Base-by-base conservation (phyloP, 2,888 invertebrate genomes). In the Pseudococcus longispinus region DNA sequence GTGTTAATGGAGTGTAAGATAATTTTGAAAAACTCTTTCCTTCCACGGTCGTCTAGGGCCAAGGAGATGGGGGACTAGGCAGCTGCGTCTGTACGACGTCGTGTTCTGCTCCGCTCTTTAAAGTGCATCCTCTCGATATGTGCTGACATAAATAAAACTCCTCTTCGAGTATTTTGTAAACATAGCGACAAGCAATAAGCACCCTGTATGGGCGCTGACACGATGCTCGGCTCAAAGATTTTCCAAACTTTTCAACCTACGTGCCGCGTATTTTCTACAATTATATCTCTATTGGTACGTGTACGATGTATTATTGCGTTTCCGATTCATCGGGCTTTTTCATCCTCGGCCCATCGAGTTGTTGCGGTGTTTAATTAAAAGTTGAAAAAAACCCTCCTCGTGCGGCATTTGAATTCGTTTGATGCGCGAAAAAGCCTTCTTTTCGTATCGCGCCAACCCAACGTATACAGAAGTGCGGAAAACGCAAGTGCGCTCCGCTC, bases 1-100 rank as follows among this genome's bases (percentile, higher is more conserved):
- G 84, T 65, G 84, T 84, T 84, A 84, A 84, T 84, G 84, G 84
- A 84, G 84, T 84, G 84, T 60, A 84, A 84, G 84, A 84, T 84
- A 84, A 84, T 84, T 60, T 65, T 55, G 65, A 84, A 84, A 84
- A 84, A 84, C 84, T 84, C 84, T 84, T 84, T 84, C 65, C 84
- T 84, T 84, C 65, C 84, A 42, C 20, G 83, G 18, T 20, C 20
- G 20, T 4, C 32, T 4, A 37, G 32, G 20, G 11, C 15, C 13
- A n/a, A n/a, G n/a, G n/a, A n/a, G n/a, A n/a, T n/a, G n/a, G n/a
- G n/a, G n/a, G n/a, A n/a, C n/a, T 70, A 60, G 15, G 70, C 70
- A 70, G 70, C 70, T 70, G 70, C 60, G 60, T 60, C n/a, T n/a
- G n/a, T 20, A 60, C 60, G 23, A 60, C 60, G 60, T 23, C 60